These are phyloP conservation scores for Poecile montanus DNA, from an alignment of 2,797 vertebrate genomes.

Conservation along the genomic window DNA sequence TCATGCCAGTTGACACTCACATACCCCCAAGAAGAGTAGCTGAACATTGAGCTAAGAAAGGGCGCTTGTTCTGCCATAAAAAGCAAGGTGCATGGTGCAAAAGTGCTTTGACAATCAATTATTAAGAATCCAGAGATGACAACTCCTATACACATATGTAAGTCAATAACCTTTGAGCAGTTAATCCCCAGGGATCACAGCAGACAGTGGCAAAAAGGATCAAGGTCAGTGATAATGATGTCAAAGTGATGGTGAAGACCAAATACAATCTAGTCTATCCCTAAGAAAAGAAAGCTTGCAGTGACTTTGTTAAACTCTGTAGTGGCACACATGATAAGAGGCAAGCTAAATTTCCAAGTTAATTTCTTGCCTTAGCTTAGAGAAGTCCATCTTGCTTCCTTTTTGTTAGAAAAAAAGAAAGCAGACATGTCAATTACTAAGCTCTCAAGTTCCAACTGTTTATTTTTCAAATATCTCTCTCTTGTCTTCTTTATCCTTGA, in stretches of 20 bases:
- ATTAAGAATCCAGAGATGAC: constrained; percentile 52
- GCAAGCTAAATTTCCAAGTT: background rate
- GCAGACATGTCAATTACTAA: background rate
- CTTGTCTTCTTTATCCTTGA: background rate
- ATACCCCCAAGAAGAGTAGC: background rate
- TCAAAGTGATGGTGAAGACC: background rate
- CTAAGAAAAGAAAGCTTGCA: background rate
- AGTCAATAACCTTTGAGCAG: background rate
- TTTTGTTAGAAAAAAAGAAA: background rate
- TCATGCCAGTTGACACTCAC: background rate
- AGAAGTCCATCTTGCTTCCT: background rate
- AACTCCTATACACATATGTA: background rate
- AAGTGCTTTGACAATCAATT: constrained; percentile 49
- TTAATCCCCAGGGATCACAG: background rate
- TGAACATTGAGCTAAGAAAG: background rate
- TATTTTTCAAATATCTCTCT: background rate
- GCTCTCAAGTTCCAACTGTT: background rate
- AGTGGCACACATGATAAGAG: rapidly evolving
- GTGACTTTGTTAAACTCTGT: background rate
- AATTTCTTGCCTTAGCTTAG: background rate
- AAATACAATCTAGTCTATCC: background rate
- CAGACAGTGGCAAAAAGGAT: background rate
- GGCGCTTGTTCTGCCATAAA: background rate
- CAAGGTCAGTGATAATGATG: constrained; percentile 10
- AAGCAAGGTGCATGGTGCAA: background rate